A percentile compares a stretch with the other conserved stretches of the same genome.
Evolutionary conservation across 2,797 vertebrate genomes (phyloP).

Genomic region (Orientallactaga sibirica): DNA sequence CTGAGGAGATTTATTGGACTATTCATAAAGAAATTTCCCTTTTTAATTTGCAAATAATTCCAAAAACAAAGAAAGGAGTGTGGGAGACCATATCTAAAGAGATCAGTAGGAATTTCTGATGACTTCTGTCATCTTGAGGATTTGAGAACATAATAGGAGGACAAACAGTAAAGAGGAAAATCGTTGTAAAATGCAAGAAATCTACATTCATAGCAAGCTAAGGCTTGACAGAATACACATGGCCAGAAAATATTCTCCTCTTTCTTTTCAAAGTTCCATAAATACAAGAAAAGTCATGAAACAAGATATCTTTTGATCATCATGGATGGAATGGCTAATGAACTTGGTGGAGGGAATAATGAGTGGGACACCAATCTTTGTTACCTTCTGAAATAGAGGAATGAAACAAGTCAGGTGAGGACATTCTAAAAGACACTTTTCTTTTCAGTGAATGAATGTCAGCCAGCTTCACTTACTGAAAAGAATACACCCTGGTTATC

Average conservation of each 20-base stretch:
- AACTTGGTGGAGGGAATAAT: background rate
- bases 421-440: background rate
- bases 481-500: background rate
- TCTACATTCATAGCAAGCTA: background rate
- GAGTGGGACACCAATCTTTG: background rate
- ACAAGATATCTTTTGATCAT: background rate
- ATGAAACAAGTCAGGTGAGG: background rate
- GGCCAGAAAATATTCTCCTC: background rate
- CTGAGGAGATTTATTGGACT: background rate
- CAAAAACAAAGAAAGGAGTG: slow-evolving; percentile 8
- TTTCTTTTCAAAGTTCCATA: background rate
- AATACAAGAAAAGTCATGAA: background rate
- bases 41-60: slow-evolving; percentile 15
- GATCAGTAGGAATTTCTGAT: background rate
- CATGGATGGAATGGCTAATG: background rate
- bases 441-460: background rate
- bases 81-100: background rate
- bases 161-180: background rate
- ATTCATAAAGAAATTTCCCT: slow-evolving; percentile 19
- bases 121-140: slow-evolving; percentile 4
- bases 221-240: background rate
- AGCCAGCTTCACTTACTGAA: background rate
- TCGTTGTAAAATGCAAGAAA: slow-evolving; percentile 19
- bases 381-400: background rate
- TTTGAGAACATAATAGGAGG: background rate